phyloP scores from a whole-genome alignment of 2,888 invertebrate species.

The Synanthedon myopaeformis region DNA sequence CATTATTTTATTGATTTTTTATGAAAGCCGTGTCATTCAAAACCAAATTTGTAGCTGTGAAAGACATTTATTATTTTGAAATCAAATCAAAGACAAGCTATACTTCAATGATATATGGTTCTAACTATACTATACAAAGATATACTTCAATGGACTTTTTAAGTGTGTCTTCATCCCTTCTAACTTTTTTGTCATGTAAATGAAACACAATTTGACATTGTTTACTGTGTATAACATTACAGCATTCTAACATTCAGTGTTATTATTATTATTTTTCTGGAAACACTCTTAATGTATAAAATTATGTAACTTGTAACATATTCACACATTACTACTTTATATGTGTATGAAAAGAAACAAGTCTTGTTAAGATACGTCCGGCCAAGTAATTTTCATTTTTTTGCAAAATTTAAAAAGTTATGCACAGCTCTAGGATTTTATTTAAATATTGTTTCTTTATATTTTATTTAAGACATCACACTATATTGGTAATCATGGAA shows the following conservation, averaged over 20 bases:
- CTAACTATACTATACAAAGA: too few relatives aligned
- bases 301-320: not conserved
- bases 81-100: too few relatives aligned
- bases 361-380: not conserved
- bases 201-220: not conserved
- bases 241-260: not conserved
- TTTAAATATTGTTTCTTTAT: not conserved
- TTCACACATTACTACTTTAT: not conserved
- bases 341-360: not conserved
- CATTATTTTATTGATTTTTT: too few relatives aligned
- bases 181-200: too few relatives aligned
- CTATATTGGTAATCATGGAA: too few relatives aligned
- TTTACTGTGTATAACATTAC: not conserved
- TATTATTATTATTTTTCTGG: not conserved
- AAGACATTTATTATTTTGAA: too few relatives aligned
- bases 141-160: too few relatives aligned
- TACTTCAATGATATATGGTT: too few relatives aligned
- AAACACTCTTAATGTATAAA: not conserved
- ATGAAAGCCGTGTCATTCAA: too few relatives aligned
- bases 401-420: not conserved
- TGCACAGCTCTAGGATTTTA: conserved; percentile 19
- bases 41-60: too few relatives aligned
- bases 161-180: too few relatives aligned
- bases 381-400: not conserved
- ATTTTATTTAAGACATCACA: not conserved